phyloP scores from a whole-genome alignment of 2,888 invertebrate genomes.

The Catonia carolina region DNA sequence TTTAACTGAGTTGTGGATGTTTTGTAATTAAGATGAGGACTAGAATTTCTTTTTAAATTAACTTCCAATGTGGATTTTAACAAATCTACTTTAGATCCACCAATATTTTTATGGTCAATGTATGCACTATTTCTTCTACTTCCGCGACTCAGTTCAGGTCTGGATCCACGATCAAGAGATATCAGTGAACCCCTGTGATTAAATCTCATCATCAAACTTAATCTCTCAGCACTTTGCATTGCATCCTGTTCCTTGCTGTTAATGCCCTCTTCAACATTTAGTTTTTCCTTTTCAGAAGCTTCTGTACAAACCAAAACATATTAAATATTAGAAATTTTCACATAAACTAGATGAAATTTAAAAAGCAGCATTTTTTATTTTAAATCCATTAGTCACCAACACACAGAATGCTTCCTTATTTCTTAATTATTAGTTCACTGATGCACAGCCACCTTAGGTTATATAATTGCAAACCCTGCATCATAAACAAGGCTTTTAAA shows the following conservation, averaged over 20 bases:
- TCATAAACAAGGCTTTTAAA: too few relatives aligned
- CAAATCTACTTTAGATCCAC: constrained; percentile 57
- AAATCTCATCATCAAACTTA: constrained; percentile 67
- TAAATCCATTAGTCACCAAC: too few relatives aligned
- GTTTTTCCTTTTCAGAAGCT: constrained; percentile 52
- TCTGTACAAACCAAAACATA: constrained; percentile 22
- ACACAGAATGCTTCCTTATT: too few relatives aligned
- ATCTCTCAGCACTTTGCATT: constrained; percentile 53
- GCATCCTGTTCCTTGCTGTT: constrained; percentile 28
- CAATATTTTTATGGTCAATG: constrained; percentile 38
- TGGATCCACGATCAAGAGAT: constrained; percentile 50
- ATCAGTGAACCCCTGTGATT: constrained; percentile 69
- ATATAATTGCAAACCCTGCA: too few relatives aligned
- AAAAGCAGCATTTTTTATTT: too few relatives aligned
- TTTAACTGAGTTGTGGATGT: constrained; percentile 29
- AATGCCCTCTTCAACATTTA: constrained; percentile 42
- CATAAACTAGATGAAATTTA: too few relatives aligned
- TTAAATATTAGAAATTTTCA: too few relatives aligned
- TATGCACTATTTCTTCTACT: constrained; percentile 33
- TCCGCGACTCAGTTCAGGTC: constrained; percentile 27
- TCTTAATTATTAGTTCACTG: too few relatives aligned
- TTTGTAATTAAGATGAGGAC: constrained; percentile 29
- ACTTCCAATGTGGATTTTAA: constrained; percentile 64
- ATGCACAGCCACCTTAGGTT: too few relatives aligned
- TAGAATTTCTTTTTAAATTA: constrained; percentile 41